These are phyloP conservation scores for Drosophila parvula DNA, from an alignment of 1,140 invertebrate genomes.

Conservation along the genomic window DNA sequence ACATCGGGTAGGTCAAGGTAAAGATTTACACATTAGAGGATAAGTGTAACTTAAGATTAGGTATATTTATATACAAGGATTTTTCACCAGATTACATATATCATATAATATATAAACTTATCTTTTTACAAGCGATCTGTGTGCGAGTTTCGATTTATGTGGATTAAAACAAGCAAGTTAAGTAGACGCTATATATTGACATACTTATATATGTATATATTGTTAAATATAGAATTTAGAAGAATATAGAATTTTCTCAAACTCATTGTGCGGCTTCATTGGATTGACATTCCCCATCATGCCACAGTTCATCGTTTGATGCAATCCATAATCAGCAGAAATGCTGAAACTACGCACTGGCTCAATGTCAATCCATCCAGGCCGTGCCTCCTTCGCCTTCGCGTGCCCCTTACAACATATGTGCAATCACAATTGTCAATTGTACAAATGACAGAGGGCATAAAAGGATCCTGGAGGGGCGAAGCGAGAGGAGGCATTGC, in stretches of 20 bases:
- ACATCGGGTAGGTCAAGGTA: no score
- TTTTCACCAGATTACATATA: no score
- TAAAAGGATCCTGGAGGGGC: conserved; percentile 10
- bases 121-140: no score
- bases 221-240: no score
- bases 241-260: neutral
- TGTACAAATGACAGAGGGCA: conserved; percentile 71
- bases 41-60: no score
- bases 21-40: no score
- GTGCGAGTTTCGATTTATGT: no score
- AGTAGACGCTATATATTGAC: neutral
- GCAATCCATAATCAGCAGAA: conserved; percentile 67
- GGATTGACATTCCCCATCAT: conserved; percentile 49
- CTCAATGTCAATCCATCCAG: conserved; percentile 53
- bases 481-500: conserved; percentile 24
- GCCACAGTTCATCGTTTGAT: conserved; percentile 32
- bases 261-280: conserved; percentile 21
- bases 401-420: conserved; percentile 63
- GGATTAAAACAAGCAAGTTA: neutral
- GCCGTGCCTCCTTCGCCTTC: neutral
- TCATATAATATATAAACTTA: no score
- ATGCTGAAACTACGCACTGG: conserved; percentile 39
- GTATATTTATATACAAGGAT: no score
- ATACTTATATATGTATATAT: neutral
- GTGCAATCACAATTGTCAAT: conserved; percentile 80